phyloP scores from a whole-genome alignment of 2,113 vertebrate genomes.

The Myrmecophaga tridactyla region DNA sequence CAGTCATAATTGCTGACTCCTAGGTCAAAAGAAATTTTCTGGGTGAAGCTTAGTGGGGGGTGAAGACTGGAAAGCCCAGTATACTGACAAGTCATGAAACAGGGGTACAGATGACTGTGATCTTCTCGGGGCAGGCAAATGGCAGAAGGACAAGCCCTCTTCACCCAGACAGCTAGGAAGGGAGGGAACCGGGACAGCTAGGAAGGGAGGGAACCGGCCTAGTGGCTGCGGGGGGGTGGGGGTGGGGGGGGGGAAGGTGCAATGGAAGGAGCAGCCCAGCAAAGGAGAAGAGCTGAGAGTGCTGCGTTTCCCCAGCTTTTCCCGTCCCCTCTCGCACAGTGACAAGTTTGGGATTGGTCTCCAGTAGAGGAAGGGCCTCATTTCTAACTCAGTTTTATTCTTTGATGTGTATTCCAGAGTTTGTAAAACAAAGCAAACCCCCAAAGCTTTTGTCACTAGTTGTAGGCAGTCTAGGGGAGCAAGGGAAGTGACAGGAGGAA shows the following conservation, averaged over 20 bases:
- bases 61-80: background rate
- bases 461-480: fast-evolving
- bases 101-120: background rate
- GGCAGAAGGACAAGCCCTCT: background rate
- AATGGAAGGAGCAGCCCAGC: fast-evolving
- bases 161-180: too few relatives aligned
- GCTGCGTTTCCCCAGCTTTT: fast-evolving
- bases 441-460: background rate
- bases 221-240: too few relatives aligned
- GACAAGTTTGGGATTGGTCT: background rate
- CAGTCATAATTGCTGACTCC: fast-evolving
- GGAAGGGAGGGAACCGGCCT: background rate
- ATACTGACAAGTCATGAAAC: background rate
- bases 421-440: background rate
- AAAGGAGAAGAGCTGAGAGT: too few relatives aligned
- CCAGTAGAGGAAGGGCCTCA: background rate
- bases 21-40: background rate
- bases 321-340: too few relatives aligned
- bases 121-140: background rate
- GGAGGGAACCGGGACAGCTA: too few relatives aligned
- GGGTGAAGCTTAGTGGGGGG: fast-evolving
- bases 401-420: background rate
- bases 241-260: too few relatives aligned
- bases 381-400: background rate
- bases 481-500: fast-evolving